phyloP scores from a whole-genome alignment of 2,797 vertebrate genomes.

The Takifugu ocellatus region DNA sequence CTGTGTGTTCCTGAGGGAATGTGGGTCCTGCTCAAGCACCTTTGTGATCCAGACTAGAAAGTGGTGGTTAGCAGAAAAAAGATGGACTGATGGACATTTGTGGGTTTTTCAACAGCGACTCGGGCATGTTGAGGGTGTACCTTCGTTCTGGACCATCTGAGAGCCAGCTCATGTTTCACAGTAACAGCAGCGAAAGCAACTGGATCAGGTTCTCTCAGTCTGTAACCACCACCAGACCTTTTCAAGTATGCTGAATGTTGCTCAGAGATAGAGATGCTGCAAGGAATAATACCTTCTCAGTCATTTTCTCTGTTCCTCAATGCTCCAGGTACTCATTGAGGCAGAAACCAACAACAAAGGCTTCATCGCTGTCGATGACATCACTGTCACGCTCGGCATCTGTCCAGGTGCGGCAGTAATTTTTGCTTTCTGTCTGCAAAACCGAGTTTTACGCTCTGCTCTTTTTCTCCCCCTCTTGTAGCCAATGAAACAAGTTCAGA shows the following conservation, averaged over 20 bases:
- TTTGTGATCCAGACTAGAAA: not conserved
- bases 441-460: not conserved
- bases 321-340: slow-evolving; percentile 68
- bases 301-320: slow-evolving; percentile 1
- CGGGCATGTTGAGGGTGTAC: slow-evolving; percentile 57
- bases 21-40: no score
- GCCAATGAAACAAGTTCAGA: slow-evolving; percentile 54
- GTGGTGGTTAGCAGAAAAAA: not conserved
- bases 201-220: slow-evolving; percentile 68
- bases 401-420: slow-evolving; percentile 61
- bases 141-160: slow-evolving; percentile 32
- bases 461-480: slow-evolving; percentile 14
- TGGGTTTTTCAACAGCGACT: slow-evolving; percentile 51
- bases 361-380: slow-evolving; percentile 75
- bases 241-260: slow-evolving; percentile 58
- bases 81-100: not conserved
- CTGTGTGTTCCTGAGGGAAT: no score
- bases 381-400: slow-evolving; percentile 62
- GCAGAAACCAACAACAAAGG: slow-evolving; percentile 57
- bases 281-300: not conserved
- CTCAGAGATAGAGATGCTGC: not conserved
- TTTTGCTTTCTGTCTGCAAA: no score
- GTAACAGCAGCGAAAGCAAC: slow-evolving; percentile 32
- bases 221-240: slow-evolving; percentile 42
- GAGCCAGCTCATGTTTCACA: slow-evolving; percentile 51